Base-by-base conservation (phyloP, 2,113 vertebrate species). In the Verasper variegatus region DNA sequence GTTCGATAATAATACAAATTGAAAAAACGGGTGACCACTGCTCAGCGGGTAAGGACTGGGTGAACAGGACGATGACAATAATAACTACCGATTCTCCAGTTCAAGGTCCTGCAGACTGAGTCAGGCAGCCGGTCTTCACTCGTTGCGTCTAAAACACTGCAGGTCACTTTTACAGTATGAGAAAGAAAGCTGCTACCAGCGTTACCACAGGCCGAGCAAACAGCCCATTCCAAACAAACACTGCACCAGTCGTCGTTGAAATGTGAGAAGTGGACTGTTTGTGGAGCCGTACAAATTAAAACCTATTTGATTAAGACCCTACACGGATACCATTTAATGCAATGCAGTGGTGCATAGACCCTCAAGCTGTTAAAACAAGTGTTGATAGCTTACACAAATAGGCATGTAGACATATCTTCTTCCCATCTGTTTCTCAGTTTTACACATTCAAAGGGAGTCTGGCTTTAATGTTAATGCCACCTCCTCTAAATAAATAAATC, bases 361-460 rank as follows among this genome's bases (percentile, higher is more conserved):
- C 68, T 18, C 45, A 13, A 27, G 68, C 54, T 68, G 63, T 45
- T 63, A 61, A 52, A 83, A 64, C 14, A 74, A 65, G 57, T 79
- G 81, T 59, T 64, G 66, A 52, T 69, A 31, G 31, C 31, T 31
- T 5, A 31, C 52, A 81, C 42, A 68, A 52, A 68, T n/a, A 68
- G 31, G 9, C 61, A 58, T 64, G 37, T 45, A 66, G 56, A 67
- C 57, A 60, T 57, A 63, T 78, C 59, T 40, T 79, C 68, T 27
- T 61, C 49, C 73, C 72, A 52, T 86, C 69, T 83, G 74, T 71
- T 86, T 74, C 47, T 72, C 65, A 55, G 21, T n/a, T 56, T 82
- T 71, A 61, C 63, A 78, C 71, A 20, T 79, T 84, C 51, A 66
- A 54, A 57, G 24, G 35, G 45, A 66, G 58, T 52, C 51, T 80